phyloP scores from a whole-genome alignment of 2,113 vertebrate species.

The Chloebia gouldiae region DNA sequence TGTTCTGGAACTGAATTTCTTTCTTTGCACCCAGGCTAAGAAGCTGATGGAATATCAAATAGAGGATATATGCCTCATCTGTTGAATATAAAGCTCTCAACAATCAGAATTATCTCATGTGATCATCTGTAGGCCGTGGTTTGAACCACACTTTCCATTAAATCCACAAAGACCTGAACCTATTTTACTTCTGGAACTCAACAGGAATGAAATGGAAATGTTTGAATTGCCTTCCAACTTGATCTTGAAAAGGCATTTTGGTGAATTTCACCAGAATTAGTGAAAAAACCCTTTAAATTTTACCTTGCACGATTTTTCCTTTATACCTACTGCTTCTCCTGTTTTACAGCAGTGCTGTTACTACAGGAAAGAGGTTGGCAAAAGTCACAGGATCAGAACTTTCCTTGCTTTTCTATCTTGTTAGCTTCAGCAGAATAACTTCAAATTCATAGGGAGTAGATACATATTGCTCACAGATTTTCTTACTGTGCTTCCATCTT shows the following conservation, averaged over 20 bases:
- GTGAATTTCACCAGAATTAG: background rate
- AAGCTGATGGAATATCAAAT: conserved; percentile 7
- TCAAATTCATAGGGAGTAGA: background rate
- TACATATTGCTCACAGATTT: background rate
- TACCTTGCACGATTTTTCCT: background rate
- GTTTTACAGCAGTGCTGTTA: background rate
- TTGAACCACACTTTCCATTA: background rate
- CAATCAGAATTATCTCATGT: background rate
- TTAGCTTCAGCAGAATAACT: background rate
- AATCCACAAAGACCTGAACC: background rate
- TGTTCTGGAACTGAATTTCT: background rate
- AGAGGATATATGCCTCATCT: background rate
- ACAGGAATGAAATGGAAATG: background rate
- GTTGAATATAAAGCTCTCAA: background rate
- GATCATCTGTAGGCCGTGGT: background rate
- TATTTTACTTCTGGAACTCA: background rate
- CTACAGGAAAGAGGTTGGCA: background rate
- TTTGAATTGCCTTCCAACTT: background rate
- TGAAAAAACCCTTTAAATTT: background rate
- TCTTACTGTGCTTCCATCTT: background rate
- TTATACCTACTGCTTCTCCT: background rate
- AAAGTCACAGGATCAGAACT: background rate
- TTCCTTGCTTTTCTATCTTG: background rate
- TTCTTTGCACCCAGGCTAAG: background rate
- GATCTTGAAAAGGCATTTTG: background rate